These are phyloP conservation scores for Typhlichthys eigenmanni DNA, from an alignment of 2,797 vertebrate genomes.

Conservation along the genomic window DNA sequence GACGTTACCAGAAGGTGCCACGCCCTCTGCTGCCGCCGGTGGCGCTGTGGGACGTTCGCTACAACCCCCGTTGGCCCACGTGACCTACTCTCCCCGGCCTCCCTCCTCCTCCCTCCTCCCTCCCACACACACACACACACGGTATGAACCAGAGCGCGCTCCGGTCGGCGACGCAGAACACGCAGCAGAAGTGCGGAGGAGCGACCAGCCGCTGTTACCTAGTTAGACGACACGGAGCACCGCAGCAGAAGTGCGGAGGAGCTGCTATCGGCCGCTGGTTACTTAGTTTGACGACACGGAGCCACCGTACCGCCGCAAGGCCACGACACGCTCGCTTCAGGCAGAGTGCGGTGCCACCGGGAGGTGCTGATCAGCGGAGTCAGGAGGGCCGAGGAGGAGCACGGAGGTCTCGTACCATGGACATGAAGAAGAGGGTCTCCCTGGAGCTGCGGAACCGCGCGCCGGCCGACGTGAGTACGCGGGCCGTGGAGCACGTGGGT, in stretches of 20 bases:
- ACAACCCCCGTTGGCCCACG: not conserved
- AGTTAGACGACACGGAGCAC: not conserved
- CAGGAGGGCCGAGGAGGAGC: too few species aligned
- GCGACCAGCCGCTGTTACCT: too few species aligned
- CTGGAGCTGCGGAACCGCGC: slow-evolving; percentile 87
- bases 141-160: not conserved
- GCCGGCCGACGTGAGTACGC: slow-evolving; percentile 84
- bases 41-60: too few species aligned
- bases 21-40: too few species aligned
- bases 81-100: not conserved
- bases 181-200: not conserved
- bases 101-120: not conserved
- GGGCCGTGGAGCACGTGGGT: too few species aligned
- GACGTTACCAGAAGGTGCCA: too few species aligned
- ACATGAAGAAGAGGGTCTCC: slow-evolving; percentile 88
- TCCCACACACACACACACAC: slow-evolving; percentile 20
- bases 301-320: too few species aligned
- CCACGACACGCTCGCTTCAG: too few species aligned
- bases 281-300: too few species aligned
- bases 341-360: too few species aligned
- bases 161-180: not conserved
- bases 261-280: slow-evolving; percentile 2
- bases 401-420: slow-evolving; percentile 71
- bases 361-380: too few species aligned
- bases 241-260: not conserved